A percentile compares a stretch with the other conserved stretches of the same genome.
Evolutionary conservation across 2,113 vertebrate species (phyloP).

Genomic region (Miniopterus natalensis): DNA sequence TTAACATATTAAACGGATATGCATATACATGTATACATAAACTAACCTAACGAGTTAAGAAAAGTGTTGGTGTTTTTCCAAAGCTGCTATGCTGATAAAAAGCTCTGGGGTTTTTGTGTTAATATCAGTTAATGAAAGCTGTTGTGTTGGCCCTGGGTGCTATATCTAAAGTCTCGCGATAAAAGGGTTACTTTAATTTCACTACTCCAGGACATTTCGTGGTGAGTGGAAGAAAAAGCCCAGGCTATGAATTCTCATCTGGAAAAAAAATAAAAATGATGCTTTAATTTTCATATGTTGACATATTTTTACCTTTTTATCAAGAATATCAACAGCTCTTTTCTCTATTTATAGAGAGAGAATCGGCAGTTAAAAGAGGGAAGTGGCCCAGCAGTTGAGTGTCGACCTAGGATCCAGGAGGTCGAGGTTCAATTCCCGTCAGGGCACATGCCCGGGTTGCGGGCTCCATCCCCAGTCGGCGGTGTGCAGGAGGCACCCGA

Average conservation of each 20-base stretch:
- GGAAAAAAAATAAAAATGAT: conserved; percentile 37
- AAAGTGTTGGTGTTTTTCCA: not conserved
- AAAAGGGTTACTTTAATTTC: not conserved
- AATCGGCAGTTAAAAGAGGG: not conserved
- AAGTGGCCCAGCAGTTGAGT: too few species aligned
- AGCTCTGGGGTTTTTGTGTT: not conserved
- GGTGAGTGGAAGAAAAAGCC: not conserved
- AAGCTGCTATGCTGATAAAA: not conserved
- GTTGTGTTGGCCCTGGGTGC: not conserved
- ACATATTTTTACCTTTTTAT: conserved; percentile 53
- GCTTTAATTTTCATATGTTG: not conserved
- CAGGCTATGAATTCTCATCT: not conserved
- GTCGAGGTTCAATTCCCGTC: too few species aligned
- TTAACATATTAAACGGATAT: not conserved
- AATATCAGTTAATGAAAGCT: not conserved
- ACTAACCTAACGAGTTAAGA: not conserved
- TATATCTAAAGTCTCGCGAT: not conserved
- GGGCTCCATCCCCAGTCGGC: too few species aligned
- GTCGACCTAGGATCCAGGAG: too few species aligned
- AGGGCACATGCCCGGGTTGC: too few species aligned
- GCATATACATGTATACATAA: not conserved
- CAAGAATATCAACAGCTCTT: not conserved
- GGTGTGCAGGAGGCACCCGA: too few species aligned
- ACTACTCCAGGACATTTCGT: not conserved
- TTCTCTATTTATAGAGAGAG: conserved; percentile 15